A percentile compares a stretch with the other conserved stretches of the same genome.
These are phyloP conservation scores for Hetaerina titia DNA, from an alignment of 2,888 invertebrate species.

Conservation along the genomic window DNA sequence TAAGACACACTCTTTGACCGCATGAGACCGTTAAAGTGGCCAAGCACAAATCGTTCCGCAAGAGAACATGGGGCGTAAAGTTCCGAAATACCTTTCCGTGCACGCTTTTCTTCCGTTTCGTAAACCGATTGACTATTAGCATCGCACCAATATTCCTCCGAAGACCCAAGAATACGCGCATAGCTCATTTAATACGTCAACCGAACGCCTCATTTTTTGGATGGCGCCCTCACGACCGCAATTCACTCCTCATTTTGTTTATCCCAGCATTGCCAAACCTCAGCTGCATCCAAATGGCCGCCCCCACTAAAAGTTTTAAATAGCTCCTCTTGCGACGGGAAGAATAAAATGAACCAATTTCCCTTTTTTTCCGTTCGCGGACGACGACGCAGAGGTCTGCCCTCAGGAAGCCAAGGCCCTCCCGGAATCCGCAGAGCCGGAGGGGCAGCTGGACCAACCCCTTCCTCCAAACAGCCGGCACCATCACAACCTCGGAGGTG, in stretches of 20 bases:
- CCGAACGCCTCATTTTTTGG: not conserved
- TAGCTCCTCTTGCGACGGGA: too few relatives aligned
- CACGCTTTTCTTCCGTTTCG: not conserved
- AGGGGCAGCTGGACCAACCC: constrained; percentile 33
- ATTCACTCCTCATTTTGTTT: not conserved
- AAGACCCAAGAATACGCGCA: not conserved
- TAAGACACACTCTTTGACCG: not conserved
- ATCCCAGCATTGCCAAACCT: not conserved
- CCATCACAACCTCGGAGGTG: not conserved
- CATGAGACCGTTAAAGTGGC: not conserved
- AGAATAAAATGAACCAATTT: too few relatives aligned
- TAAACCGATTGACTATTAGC: not conserved
- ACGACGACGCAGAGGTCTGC: not conserved
- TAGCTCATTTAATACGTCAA: not conserved
- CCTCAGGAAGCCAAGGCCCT: not conserved
- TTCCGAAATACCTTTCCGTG: not conserved
- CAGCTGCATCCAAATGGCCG: not conserved
- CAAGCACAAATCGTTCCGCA: not conserved
- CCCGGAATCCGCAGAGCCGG: not conserved
- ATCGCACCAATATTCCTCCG: not conserved
- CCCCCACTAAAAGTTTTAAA: too few relatives aligned
- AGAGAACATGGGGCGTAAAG: not conserved
- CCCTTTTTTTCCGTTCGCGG: not conserved
- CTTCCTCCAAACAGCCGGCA: not conserved
- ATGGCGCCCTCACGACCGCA: not conserved